Base-by-base conservation (phyloP, 1,140 invertebrate species). In the Saxidomus purpurata region DNA sequence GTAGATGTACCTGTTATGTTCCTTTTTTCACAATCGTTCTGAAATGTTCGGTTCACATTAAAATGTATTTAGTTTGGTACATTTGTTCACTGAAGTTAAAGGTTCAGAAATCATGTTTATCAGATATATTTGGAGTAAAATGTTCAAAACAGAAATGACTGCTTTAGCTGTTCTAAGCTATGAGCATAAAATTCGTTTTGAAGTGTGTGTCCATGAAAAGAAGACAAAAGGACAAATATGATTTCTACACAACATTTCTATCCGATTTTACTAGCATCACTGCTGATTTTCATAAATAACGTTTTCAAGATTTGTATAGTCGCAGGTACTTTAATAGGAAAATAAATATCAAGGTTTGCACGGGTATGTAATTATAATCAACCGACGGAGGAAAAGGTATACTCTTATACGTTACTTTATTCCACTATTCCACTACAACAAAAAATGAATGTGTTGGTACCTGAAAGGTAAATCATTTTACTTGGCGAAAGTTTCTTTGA, bases 31-130 rank as follows among this genome's bases (percentile, higher is more conserved):
- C 71, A 61, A 52, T 61, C 19, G 59, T 17, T 28, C 34, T 15
- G 80, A 82, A 61, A 82, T 82, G 80, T 82, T 82, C 80, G 80
- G 80, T 82, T 82, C 49, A 43, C 80, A 82, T 82, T 67, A 15
- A 47, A n/a, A 47, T 40, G 3, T 22, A 22, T 74, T 49, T 13
- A 71, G 31, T 34, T 49, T 76, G 40, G 3, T 49, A 40, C 28
- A 40, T 49, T 76, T n/a, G 38, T 76, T 25, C 22, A 28, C 49
- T 15, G 15, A 36, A 8, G 40, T 36, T 25, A 28, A 49, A 28
- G 40, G 22, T 76, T 76, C 34, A 49, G 38, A 76, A 76, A 76
- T 76, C 71, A 76, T 43, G 15, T 43, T 43, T 43, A 43, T 4
- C 43, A 43, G 15, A 15, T 15, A 43, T 43, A 43, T 43, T 8